Evolutionary conservation across 2,888 invertebrate species (phyloP), one percentile per base, ranked within the genome.

Genomic region (Beris morrisii): DNA sequence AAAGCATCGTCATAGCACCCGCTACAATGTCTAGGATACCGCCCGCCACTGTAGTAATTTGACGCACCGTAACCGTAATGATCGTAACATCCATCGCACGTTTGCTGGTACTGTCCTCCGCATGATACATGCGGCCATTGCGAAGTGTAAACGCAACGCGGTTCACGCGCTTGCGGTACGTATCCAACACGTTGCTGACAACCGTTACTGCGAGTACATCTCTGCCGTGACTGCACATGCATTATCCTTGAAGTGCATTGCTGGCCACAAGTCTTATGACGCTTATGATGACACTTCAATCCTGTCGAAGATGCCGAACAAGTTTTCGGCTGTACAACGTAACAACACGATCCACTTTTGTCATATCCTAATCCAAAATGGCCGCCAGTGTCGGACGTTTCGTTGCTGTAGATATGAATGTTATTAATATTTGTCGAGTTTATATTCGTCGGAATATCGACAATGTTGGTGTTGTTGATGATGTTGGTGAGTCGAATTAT

Each of bases 351-450:
- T 11, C 79, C 79, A 5, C 71, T 70, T 48, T 79, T 75, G 12
- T 69, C 76, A 65, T 75, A 77, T 4, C 79, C 79, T 3, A 79
- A 65, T 0, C 79, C 79, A 61, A 74, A 79, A 66, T 75, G 73
- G 0, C 79, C 79, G 11, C 79, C 79, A n/a, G 73, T 71, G 11
- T 56, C 67, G 31, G 74, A 73, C 0, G 78, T 65, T 11, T 72
- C 71, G 68, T 78, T 79, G 48, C 75, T 75, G 43, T 77, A 73
- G 12, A 79, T 70, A 67, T 75, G 71, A 0, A 79, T 72, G 46
- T 77, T 75, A 31, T 75, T 70, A 70, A 73, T 61, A 73, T 73
- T 63, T 32, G 69, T 67, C n/a, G 68, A 55, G 57, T 69, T 69
- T 7, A 69, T 56, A 59, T 68, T 69, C 2, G 68, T 70, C 12